Evolutionary conservation across 2,113 vertebrate species (phyloP).

Genomic region (Struthio camelus): DNA sequence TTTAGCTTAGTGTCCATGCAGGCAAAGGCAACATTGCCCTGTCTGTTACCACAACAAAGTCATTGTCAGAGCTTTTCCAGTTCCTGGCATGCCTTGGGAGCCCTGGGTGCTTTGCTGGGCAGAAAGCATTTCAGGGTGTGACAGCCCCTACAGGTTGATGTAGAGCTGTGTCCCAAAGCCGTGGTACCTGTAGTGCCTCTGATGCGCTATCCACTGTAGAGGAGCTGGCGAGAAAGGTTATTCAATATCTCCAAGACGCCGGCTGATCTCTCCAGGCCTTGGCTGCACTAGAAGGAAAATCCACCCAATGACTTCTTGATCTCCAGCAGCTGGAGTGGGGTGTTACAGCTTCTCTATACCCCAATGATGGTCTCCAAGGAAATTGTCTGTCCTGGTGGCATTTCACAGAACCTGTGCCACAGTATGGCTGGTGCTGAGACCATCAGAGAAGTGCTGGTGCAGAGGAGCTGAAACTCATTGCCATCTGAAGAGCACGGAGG

Average conservation of each 20-base stretch:
- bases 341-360: neutral
- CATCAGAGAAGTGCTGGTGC: slow-evolving; percentile 48
- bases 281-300: neutral
- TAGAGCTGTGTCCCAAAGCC: slow-evolving; percentile 1
- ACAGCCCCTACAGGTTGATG: neutral
- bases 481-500: neutral
- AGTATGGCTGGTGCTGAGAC: neutral
- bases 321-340: neutral
- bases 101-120: neutral
- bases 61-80: neutral
- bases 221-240: neutral
- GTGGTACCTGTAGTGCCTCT: slow-evolving; percentile 11
- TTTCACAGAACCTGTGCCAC: neutral
- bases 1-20: slow-evolving; percentile 46
- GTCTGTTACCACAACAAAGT: neutral
- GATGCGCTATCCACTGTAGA: neutral
- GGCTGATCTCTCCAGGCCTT: neutral
- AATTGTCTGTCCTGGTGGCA: neutral
- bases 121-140: neutral
- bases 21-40: neutral
- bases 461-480: neutral
- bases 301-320: neutral
- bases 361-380: neutral
- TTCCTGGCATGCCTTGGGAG: neutral
- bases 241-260: neutral